Base-by-base conservation (phyloP, 2,888 invertebrate genomes). In the Tachina grossa region DNA sequence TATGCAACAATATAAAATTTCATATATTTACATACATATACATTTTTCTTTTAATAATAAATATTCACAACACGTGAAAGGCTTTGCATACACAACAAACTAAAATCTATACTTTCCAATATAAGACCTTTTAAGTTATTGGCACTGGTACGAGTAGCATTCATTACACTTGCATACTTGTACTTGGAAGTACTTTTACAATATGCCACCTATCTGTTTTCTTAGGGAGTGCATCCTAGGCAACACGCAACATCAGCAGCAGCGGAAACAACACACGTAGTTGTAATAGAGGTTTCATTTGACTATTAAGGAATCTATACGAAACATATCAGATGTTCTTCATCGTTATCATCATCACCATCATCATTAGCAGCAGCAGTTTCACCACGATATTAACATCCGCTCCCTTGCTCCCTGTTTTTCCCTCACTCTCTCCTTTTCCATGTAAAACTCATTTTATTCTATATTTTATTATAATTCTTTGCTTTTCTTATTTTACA, bases 61-160 rank as follows among this genome's bases (percentile, higher is more conserved):
- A 84, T 85, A 85, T 85, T 85, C 84, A 74, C 77, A 78, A 72
- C 84, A 85, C 81, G 84, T 85, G 77, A 81, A 77, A 68, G 81
- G 43, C 66, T 77, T 77, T 68, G 22, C 61, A 22, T n/a, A 72
- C 74, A 51, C 68, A 11, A 49, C 61, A 78, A 68, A 39, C n/a
- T 77, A 57, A 47, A 66, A 66, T 49, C 63, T 63, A 63, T 55
- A 65, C 13, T 55, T 31, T 68, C 10, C 19, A 47, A 19, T 53
- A 49, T 66, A 77, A 77, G 57, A 77, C 65, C 47, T 57, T 66
- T 77, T 39, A 77, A 77, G 66, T 61, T 74, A 74, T 61, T 59
- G 74, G 47, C 66, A 45, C 39, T 55, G 76, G 9, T 22, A 22
- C 22, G 22, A 22, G 22, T 39, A 19, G 41, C 14, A 39, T 13